These are phyloP conservation scores for Centropristis striata DNA, from an alignment of 2,113 vertebrate genomes.

Conservation along the genomic window DNA sequence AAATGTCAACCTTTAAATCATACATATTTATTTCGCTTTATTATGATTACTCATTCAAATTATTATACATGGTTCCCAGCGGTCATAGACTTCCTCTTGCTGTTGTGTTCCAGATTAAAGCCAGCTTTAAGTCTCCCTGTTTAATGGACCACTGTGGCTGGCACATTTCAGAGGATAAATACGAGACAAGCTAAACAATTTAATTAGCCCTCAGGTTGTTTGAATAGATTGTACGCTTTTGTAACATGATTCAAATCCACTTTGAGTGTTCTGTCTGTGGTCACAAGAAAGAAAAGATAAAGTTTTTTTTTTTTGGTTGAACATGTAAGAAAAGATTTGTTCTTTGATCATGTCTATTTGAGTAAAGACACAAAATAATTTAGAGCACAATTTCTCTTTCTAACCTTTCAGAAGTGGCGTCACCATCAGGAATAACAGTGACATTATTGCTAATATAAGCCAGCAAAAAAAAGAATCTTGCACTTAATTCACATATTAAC, in stretches of 20 bases:
- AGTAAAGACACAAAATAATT: constrained; percentile 11
- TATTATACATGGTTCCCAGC: not conserved
- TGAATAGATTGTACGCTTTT: constrained; percentile 22
- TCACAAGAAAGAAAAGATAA: constrained; percentile 3
- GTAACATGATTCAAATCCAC: constrained; percentile 18
- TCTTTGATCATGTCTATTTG: not conserved
- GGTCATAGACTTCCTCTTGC: not conserved
- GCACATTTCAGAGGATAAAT: constrained; percentile 32
- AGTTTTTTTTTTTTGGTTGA: not conserved
- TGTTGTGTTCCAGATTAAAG: constrained; percentile 23
- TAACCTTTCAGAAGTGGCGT: no score
- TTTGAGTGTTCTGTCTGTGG: constrained; percentile 30
- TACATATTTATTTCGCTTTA: not conserved
- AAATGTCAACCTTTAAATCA: not conserved
- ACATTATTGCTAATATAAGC: no score
- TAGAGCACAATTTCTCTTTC: not conserved
- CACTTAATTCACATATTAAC: no score
- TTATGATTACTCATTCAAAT: not conserved
- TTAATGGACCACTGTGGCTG: constrained; percentile 22
- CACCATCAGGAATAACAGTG: no score
- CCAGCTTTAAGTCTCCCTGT: not conserved
- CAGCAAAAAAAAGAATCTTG: no score
- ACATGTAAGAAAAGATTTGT: not conserved
- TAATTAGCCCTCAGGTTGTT: constrained; percentile 49
- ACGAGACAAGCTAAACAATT: constrained; percentile 32